Percentiles rank a stretch among this genome's conserved stretches.
Conservation (phyloP, 30 jellyfish, hydroid and myxozoan species). For the Clytia hemisphaerica region DNA sequence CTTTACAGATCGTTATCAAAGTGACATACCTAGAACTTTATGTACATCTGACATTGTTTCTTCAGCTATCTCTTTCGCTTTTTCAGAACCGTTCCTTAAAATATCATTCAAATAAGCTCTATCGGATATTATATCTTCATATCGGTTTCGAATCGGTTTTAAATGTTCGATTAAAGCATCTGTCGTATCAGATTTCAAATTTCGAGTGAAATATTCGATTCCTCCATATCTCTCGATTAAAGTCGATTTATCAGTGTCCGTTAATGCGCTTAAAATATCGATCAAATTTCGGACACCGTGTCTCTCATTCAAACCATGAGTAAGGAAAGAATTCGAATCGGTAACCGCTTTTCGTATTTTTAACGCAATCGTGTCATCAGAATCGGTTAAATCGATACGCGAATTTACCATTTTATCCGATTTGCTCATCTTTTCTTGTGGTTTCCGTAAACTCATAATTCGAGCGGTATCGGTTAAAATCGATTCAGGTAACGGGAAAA, state of each 20-base stretch:
- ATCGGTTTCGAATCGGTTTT: conserved; percentile 40
- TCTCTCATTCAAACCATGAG: conserved; percentile 48
- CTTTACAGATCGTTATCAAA: too few species aligned
- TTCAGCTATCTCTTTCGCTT: conserved; percentile 48
- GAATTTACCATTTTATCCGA: conserved; percentile 54
- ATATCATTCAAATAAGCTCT: conserved; percentile 30
- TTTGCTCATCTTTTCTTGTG: conserved; percentile 77
- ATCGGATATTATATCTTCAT: conserved; percentile 24
- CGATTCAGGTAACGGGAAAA: conserved; percentile 69
- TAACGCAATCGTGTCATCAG: conserved; percentile 26
- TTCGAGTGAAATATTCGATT: conserved; percentile 35
- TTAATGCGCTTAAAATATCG: conserved; percentile 31
- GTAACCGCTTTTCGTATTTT: conserved; percentile 76
- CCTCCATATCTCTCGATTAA: conserved; percentile 31
- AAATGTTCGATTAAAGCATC: conserved; percentile 34
- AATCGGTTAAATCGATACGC: conserved; percentile 61
- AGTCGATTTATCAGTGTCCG: conserved; percentile 15
- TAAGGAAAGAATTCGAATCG: conserved; percentile 52
- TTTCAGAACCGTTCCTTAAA: conserved; percentile 45
- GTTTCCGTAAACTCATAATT: conserved; percentile 63
- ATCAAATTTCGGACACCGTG: conserved; percentile 75
- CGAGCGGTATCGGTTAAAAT: conserved; percentile 45
- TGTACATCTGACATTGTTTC: conserved; percentile 51
- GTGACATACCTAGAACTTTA: too few species aligned
- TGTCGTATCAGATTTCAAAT: conserved; percentile 53